Conservation (phyloP, 2,888 invertebrate species). For the Neoaliturus tenellus region DNA sequence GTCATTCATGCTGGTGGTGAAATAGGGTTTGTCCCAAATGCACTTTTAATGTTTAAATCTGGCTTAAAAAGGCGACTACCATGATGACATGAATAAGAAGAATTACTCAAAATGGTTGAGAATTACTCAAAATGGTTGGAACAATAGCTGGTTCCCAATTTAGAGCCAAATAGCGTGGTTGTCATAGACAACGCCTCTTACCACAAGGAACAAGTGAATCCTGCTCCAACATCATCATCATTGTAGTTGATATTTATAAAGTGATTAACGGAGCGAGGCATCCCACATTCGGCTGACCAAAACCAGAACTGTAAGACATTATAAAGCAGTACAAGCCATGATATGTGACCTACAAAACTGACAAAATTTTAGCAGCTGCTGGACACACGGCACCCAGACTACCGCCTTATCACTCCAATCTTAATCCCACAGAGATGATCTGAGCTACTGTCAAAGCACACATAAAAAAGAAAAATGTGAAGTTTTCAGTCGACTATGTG, state of each 20-base stretch:
- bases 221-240: neutral
- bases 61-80: conserved; percentile 26
- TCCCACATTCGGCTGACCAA: neutral
- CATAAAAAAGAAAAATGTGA: neutral
- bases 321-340: neutral
- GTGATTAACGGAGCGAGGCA: conserved; percentile 5
- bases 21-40: conserved; percentile 17
- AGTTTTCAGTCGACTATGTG: neutral
- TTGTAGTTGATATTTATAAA: neutral
- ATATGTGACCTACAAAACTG: neutral
- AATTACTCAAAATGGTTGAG: neutral
- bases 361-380: neutral
- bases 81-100: neutral
- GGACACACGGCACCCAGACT: neutral
- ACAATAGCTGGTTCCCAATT: conserved; percentile 17
- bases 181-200: conserved; percentile 38
- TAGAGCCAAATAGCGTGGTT: neutral
- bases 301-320: neutral
- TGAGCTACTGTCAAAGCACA: neutral
- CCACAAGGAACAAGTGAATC: conserved; percentile 30
- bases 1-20: conserved; percentile 24
- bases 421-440: conserved; percentile 20
- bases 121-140: neutral
- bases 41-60: conserved; percentile 31
- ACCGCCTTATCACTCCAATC: conserved; percentile 23